These are phyloP conservation scores for Synanthedon tipuliformis DNA, from an alignment of 2,888 invertebrate species.

Conservation along the genomic window DNA sequence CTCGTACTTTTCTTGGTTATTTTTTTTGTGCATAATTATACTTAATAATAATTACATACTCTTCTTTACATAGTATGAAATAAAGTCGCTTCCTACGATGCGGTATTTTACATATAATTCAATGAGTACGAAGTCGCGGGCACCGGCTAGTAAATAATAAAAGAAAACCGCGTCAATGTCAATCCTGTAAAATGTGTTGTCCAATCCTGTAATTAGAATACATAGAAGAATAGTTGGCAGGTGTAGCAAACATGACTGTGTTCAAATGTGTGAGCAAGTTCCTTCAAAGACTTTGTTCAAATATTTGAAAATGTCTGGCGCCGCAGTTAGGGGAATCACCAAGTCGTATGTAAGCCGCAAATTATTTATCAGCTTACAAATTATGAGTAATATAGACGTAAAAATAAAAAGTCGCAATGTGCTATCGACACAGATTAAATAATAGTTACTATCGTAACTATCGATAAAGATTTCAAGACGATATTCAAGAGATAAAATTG, in stretches of 20 bases:
- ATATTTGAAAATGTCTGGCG: neutral
- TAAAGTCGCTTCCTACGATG: too few relatives aligned
- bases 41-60: neutral
- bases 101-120: too few relatives aligned
- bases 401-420: too few relatives aligned
- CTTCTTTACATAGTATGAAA: too few relatives aligned
- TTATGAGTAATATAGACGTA: too few relatives aligned
- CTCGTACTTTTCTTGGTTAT: neutral
- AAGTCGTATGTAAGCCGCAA: too few relatives aligned
- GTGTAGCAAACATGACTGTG: neutral
- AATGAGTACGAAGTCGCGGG: too few relatives aligned
- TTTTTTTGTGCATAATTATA: neutral
- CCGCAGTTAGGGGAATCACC: neutral
- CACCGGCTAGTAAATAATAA: neutral
- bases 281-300: neutral
- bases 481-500: too few relatives aligned
- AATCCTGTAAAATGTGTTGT: neutral
- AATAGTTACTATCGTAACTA: too few relatives aligned
- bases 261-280: neutral
- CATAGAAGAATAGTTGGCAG: neutral
- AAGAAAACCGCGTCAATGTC: neutral
- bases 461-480: too few relatives aligned
- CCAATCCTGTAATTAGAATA: neutral
- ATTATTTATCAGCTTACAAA: too few relatives aligned
- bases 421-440: too few relatives aligned